A percentile compares a stretch with the other conserved stretches of the same genome.
Conservation (phyloP, 2,888 invertebrate genomes). For the Teinopalpus imperialis region DNA sequence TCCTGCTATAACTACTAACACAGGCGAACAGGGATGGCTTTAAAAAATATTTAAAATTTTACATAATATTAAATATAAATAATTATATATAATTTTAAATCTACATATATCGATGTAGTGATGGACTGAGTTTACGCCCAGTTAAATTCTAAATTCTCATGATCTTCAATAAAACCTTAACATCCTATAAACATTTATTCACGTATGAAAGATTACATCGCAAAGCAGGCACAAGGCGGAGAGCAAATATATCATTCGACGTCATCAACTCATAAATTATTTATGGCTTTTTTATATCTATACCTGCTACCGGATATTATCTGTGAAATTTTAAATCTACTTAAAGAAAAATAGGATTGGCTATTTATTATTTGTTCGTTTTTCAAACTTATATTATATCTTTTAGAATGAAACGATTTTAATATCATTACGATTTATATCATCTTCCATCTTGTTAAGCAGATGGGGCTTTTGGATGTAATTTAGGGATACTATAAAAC, state of each 20-base stretch:
- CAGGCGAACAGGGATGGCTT: too few species aligned
- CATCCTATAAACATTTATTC: conserved; percentile 39
- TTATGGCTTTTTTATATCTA: conserved; percentile 37
- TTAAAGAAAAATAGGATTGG: conserved; percentile 6
- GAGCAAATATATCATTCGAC: conserved; percentile 59
- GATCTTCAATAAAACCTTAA: conserved; percentile 6
- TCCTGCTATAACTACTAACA: too few species aligned
- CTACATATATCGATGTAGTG: too few species aligned
- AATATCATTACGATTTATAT: too few species aligned
- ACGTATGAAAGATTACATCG: conserved; percentile 50
- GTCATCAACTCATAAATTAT: conserved; percentile 67
- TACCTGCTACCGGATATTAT: conserved; percentile 32
- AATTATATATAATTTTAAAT: too few species aligned
- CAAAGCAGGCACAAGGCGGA: conserved; percentile 43
- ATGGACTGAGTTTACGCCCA: too few species aligned
- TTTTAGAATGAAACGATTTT: not conserved
- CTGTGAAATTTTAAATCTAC: conserved; percentile 26
- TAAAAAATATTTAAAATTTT: too few species aligned
- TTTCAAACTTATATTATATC: not conserved
- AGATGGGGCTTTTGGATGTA: too few species aligned
- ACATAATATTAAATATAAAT: too few species aligned
- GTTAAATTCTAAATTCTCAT: too few species aligned
- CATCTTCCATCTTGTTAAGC: too few species aligned
- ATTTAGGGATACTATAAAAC: too few species aligned
- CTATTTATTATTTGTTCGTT: conserved; percentile 1